Conservation (phyloP, 2,888 invertebrate genomes). For the Phytoseiulus persimilis region DNA sequence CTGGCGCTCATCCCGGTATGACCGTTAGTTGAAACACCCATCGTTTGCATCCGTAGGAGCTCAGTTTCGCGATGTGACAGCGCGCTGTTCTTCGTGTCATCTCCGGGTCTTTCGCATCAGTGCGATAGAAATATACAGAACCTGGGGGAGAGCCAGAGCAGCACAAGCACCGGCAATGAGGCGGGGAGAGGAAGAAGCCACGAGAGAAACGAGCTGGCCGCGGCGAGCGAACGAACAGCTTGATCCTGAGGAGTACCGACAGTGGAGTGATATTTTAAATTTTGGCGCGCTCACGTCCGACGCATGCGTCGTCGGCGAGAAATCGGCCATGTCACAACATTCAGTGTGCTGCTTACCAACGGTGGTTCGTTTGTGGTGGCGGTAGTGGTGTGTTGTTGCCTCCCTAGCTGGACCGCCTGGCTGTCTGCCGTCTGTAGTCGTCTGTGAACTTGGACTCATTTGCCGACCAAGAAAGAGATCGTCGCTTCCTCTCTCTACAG, state of each 20-base stretch:
- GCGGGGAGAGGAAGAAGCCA: background rate
- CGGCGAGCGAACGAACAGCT: background rate
- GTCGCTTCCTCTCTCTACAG: background rate
- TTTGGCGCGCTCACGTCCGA: background rate
- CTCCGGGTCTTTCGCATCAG: background rate
- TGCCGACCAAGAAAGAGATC: background rate
- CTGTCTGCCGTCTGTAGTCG: background rate
- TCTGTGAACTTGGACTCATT: background rate
- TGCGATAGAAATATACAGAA: background rate
- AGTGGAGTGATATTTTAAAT: background rate
- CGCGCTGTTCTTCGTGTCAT: too few species aligned
- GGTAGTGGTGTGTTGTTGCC: slow-evolving; percentile 5
- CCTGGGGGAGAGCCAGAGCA: too few species aligned
- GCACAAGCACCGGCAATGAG: background rate
- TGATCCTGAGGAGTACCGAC: background rate
- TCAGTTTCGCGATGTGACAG: too few species aligned
- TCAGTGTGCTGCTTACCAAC: background rate
- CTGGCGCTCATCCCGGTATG: background rate
- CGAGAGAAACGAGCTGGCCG: background rate
- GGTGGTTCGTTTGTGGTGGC: background rate
- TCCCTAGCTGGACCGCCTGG: background rate
- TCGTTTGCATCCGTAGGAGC: background rate
- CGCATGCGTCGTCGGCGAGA: background rate
- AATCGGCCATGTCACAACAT: slow-evolving; percentile 5
- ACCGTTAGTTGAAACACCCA: background rate